Percentiles rank a stretch among this genome's conserved stretches.
Evolutionary conservation across 2,113 vertebrate genomes (phyloP).

Genomic region (Elephantulus edwardii): DNA sequence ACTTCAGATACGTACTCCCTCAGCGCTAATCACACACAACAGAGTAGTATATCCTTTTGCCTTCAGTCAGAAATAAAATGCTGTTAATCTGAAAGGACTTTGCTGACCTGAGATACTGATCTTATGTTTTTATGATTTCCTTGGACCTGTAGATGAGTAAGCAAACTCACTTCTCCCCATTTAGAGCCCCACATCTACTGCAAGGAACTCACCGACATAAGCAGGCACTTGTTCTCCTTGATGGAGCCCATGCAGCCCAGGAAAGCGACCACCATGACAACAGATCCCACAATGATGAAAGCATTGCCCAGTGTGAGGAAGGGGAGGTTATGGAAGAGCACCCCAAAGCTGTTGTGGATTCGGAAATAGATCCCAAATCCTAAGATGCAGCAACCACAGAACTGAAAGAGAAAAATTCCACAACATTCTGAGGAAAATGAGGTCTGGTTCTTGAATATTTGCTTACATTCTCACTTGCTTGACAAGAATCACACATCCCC

Average conservation of each 20-base stretch:
- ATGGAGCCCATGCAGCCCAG: constrained; percentile 92
- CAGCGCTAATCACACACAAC: neutral
- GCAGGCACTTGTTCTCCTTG: constrained; percentile 92
- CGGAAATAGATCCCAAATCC: constrained; percentile 84
- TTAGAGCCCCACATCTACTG: neutral
- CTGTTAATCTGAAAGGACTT: neutral
- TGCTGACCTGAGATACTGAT: neutral
- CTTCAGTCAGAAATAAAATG: constrained; percentile 1
- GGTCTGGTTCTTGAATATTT: neutral
- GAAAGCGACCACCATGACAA: constrained; percentile 91
- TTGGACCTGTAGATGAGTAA: neutral
- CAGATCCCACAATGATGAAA: constrained; percentile 86
- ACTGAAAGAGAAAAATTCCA: constrained; percentile 76
- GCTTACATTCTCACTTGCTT: neutral
- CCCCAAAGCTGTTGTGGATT: constrained; percentile 70
- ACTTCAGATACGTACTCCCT: neutral
- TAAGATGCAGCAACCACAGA: constrained; percentile 86
- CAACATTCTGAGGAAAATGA: neutral
- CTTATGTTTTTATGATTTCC: neutral
- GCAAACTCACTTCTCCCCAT: neutral
- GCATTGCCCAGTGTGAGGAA: constrained; percentile 82
- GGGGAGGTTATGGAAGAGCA: constrained; percentile 80
- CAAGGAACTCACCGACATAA: constrained; percentile 85
- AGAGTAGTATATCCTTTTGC: neutral
- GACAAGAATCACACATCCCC: neutral